A percentile compares a stretch with the other conserved stretches of the same genome.
Evolutionary conservation across 2,888 invertebrate genomes (phyloP).

Genomic region (Trichacis sp.): DNA sequence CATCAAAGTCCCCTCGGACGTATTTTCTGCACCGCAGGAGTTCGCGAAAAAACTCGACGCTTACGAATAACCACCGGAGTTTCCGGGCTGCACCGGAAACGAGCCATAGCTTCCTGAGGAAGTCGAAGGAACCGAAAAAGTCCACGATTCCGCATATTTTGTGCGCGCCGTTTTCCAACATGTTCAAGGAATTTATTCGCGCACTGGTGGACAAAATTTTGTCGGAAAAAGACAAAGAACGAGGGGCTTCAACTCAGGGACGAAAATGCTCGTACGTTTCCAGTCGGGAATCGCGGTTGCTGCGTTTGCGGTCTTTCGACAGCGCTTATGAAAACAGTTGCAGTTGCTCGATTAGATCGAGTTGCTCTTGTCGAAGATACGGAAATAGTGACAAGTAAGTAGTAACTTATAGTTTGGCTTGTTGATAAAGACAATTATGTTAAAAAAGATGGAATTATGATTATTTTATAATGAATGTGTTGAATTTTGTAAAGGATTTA

Average conservation of each 20-base stretch:
- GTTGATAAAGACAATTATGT: too few species aligned
- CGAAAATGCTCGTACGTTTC: neutral
- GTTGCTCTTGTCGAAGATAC: neutral
- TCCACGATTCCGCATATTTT: slow-evolving; percentile 24
- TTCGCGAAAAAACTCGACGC: neutral
- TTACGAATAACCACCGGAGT: neutral
- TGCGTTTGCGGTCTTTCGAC: slow-evolving; percentile 22
- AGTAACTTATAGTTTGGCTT: too few species aligned
- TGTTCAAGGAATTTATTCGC: slow-evolving; percentile 18
- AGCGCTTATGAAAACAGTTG: slow-evolving; percentile 19
- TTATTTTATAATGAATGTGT: neutral
- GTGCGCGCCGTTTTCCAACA: slow-evolving; percentile 25
- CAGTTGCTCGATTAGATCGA: slow-evolving; percentile 8
- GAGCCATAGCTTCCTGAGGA: neutral
- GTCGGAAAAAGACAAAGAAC: slow-evolving; percentile 8
- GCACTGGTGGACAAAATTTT: slow-evolving; percentile 26
- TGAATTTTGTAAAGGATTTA: too few species aligned
- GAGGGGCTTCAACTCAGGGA: neutral
- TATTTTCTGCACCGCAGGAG: neutral
- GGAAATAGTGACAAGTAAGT: neutral
- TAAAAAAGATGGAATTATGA: neutral
- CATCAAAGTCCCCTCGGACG: neutral
- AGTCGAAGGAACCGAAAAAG: slow-evolving; percentile 14
- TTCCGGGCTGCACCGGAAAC: neutral
- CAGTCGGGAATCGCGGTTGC: neutral